Percentiles rank a stretch among this genome's conserved stretches.
Conservation (phyloP, 2,113 vertebrate species). For the Protobothrops flavoviridis region DNA sequence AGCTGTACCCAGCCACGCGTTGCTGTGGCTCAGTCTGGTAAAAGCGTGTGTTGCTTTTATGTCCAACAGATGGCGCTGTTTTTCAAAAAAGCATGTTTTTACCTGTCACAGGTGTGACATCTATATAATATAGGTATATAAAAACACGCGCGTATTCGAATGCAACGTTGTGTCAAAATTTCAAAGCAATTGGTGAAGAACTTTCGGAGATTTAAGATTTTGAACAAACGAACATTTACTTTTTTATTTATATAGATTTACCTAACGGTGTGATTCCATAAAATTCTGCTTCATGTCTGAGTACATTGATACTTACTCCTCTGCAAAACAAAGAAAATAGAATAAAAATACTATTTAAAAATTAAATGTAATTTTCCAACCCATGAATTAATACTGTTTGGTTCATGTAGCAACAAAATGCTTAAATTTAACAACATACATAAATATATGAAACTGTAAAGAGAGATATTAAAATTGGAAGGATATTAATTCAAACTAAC, state of each 20-base stretch:
- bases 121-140: too few relatives aligned
- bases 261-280: slow-evolving; percentile 98
- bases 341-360: slow-evolving; percentile 1
- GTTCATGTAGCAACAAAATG: not conserved
- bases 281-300: slow-evolving; percentile 97
- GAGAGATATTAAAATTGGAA: not conserved
- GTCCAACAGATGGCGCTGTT: too few relatives aligned
- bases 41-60: too few relatives aligned
- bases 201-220: too few relatives aligned
- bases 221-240: too few relatives aligned
- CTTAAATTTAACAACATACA: not conserved
- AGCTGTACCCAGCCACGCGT: too few relatives aligned
- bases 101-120: too few relatives aligned
- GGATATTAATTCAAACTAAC: not conserved
- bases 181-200: too few relatives aligned
- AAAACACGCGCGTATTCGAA: too few relatives aligned
- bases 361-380: not conserved
- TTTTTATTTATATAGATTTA: slow-evolving; percentile 56
- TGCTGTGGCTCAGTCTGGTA: too few relatives aligned
- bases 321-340: slow-evolving; percentile 63
- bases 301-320: slow-evolving; percentile 92
- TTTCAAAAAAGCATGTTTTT: too few relatives aligned
- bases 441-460: not conserved
- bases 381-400: not conserved
- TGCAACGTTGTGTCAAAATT: too few relatives aligned